Evolutionary conservation across 2,113 vertebrate species (phyloP).

Genomic region (Eurypyga helias): DNA sequence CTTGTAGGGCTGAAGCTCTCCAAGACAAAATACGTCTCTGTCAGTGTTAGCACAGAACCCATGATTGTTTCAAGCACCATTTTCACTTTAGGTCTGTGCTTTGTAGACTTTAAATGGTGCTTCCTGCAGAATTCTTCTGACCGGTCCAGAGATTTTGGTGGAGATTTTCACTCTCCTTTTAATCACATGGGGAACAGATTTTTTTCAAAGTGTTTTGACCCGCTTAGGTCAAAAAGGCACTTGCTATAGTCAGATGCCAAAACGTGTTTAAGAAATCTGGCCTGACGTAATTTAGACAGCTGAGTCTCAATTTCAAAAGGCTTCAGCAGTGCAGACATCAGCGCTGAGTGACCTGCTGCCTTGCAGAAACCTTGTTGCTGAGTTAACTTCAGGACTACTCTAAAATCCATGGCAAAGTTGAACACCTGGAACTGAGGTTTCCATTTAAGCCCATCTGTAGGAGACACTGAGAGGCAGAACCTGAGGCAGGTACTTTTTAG

Average conservation of each 20-base stretch:
- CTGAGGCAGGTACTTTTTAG: neutral
- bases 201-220: conserved; percentile 61
- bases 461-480: neutral
- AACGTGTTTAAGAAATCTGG: conserved; percentile 26
- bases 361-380: neutral
- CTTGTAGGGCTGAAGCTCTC: neutral
- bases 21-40: neutral
- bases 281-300: conserved; percentile 33
- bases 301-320: conserved; percentile 56
- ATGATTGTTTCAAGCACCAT: neutral
- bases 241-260: conserved; percentile 49
- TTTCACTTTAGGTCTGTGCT: neutral
- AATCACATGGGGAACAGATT: conserved; percentile 52
- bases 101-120: neutral
- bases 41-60: neutral
- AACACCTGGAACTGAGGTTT: neutral
- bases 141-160: neutral
- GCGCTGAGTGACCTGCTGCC: neutral
- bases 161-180: conserved; percentile 27
- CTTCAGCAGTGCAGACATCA: neutral
- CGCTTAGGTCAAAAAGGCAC: conserved; percentile 53
- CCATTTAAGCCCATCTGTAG: neutral
- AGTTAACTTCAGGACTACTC: neutral
- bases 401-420: neutral
- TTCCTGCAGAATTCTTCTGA: conserved; percentile 18